These are phyloP conservation scores for Hypena proboscidalis DNA, from an alignment of 2,888 invertebrate genomes.

Conservation along the genomic window DNA sequence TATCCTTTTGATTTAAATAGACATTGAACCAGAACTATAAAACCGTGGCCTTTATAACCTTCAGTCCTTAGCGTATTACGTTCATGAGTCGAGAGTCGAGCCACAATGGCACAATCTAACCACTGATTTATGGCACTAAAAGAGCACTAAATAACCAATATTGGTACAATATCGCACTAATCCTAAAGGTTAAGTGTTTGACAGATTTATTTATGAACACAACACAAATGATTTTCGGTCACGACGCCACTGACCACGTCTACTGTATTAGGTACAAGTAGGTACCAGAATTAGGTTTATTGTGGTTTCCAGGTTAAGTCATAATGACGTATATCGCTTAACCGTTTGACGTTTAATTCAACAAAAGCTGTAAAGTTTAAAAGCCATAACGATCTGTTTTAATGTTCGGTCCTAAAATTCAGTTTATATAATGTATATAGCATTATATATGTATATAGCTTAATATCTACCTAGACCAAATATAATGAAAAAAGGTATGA, in stretches of 20 bases:
- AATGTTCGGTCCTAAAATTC: too few species aligned
- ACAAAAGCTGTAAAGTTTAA: too few species aligned
- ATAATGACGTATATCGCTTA: too few species aligned
- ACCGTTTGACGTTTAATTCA: too few species aligned
- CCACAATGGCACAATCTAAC: neutral
- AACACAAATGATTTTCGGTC: conserved; percentile 24
- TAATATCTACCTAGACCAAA: too few species aligned
- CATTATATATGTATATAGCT: too few species aligned
- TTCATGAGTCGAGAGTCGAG: neutral
- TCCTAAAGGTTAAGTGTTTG: conserved; percentile 23
- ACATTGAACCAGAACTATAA: too few species aligned
- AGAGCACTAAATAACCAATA: conserved; percentile 7
- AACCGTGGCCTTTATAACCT: neutral
- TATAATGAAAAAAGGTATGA: too few species aligned
- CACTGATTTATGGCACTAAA: conserved; percentile 3
- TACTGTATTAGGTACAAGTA: neutral
- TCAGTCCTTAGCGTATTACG: neutral
- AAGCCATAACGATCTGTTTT: too few species aligned
- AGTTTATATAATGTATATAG: too few species aligned
- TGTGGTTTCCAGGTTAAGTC: too few species aligned
- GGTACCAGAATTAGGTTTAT: neutral
- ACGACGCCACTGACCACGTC: conserved; percentile 9
- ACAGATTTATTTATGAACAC: conserved; percentile 23
- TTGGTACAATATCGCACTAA: conserved; percentile 5
- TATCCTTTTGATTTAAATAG: too few species aligned